Evolutionary conservation across 2,797 vertebrate genomes (phyloP).

Genomic region (Tolypeutes matacus): DNA sequence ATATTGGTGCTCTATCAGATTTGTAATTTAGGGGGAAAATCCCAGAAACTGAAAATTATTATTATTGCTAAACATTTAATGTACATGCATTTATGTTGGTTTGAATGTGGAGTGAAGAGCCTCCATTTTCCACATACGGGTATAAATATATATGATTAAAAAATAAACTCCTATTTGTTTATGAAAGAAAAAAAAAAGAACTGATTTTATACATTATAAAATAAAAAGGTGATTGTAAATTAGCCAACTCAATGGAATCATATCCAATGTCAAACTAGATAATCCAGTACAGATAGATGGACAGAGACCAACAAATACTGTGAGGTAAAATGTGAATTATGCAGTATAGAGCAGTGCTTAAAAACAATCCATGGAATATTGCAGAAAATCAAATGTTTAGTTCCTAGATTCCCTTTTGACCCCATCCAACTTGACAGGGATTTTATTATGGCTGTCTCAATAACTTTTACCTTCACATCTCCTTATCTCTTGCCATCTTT

Average conservation of each 20-base stretch:
- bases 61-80: too few species aligned
- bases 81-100: too few species aligned
- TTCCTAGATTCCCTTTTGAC: neutral
- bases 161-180: too few species aligned
- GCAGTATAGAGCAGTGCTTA: neutral
- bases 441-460: neutral
- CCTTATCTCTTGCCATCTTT: neutral
- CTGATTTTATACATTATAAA: neutral
- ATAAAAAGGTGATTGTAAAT: constrained; percentile 1
- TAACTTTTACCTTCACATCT: neutral
- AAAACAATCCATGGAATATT: constrained; percentile 23
- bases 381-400: neutral
- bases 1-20: too few species aligned
- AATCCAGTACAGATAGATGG: neutral
- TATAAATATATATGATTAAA: too few species aligned
- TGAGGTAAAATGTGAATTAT: neutral
- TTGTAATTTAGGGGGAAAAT: too few species aligned
- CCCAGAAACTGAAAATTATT: too few species aligned
- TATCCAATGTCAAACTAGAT: constrained; percentile 4
- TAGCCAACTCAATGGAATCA: neutral
- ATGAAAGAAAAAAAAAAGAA: too few species aligned
- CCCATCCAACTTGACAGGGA: neutral
- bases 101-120: too few species aligned
- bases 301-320: neutral
- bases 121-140: too few species aligned